Conservation (phyloP, 2,888 invertebrate genomes). For the Aleiodes testaceus region DNA sequence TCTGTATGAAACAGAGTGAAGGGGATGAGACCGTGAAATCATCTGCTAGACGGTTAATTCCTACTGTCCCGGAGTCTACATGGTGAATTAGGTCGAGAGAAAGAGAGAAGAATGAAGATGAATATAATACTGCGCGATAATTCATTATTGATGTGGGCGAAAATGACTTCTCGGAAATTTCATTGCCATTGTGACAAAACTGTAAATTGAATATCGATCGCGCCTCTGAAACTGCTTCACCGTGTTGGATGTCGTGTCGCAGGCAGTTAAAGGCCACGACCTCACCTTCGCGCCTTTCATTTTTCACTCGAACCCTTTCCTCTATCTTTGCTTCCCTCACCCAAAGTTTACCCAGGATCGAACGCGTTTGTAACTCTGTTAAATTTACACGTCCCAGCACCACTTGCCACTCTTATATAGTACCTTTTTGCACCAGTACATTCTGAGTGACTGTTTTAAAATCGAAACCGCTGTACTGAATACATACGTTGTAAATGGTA, state of each 20-base stretch:
- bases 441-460: slow-evolving; percentile 40
- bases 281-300: slow-evolving; percentile 35
- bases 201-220: slow-evolving; percentile 72
- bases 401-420: slow-evolving; percentile 18
- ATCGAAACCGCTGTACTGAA: slow-evolving; percentile 24
- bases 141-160: not conserved
- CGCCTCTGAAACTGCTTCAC: slow-evolving; percentile 30
- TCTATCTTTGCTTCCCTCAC: not conserved
- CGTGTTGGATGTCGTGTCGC: slow-evolving; percentile 60
- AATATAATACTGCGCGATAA: not conserved
- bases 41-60: slow-evolving; percentile 56
- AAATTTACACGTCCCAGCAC: slow-evolving; percentile 38
- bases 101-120: too few species aligned
- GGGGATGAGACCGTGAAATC: slow-evolving; percentile 59
- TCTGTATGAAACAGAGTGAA: slow-evolving; percentile 35
- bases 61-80: slow-evolving; percentile 46
- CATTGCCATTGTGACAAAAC: slow-evolving; percentile 66
- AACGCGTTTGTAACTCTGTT: slow-evolving; percentile 33
- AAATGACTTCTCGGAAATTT: slow-evolving; percentile 58
- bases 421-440: slow-evolving; percentile 11
- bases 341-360: slow-evolving; percentile 28
- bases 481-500: slow-evolving; percentile 27
- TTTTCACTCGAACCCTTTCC: slow-evolving; percentile 29
- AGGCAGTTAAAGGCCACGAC: slow-evolving; percentile 54
- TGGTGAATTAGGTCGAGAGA: slow-evolving; percentile 45